Base-by-base conservation (phyloP, 2,113 vertebrate genomes). In the Odontophorus gujanensis region DNA sequence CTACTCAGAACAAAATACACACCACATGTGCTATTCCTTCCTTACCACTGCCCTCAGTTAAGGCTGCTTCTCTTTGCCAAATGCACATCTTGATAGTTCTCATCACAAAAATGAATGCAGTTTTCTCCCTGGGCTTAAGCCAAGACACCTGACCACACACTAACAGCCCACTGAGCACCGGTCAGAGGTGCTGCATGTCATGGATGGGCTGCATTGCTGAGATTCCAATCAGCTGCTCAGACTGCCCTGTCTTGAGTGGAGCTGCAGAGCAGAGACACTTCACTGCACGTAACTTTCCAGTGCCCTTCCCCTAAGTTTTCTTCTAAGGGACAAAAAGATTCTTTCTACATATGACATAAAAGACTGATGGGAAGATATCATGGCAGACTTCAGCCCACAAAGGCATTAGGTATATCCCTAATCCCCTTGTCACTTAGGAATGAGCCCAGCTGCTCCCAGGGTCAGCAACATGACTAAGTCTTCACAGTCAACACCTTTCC, bases 101-200 rank as follows among this genome's bases (percentile, higher is more conserved):
- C 7, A 18, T 10, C 51, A 48, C 30, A 93, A 55, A 92, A 84
- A 61, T 0, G 2, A 58, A 53, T 38, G 36, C 43, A 48, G 4
- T 22, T 25, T 87, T 89, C 50, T 13, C 38, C 26, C n/a, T 34
- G 30, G n/a, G 53, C 75, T 89, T 68, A 85, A 85, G 48, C 48
- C 69, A 78, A 71, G 61, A 53, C 42, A 62, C 32, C 17, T 15
- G 36, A 42, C 7, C 3, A 3, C 63, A 36, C 40, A 62, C 21
- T 61, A 13, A 51, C 3, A 58, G 7, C 42, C 55, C 58, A 59
- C 55, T 71, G 55, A 66, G 40, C 20, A 32, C 36, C n/a, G 14
- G 32, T 28, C 19, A 0, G 0, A 13, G 8, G 4, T 34, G 24
- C 47, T 71, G 45, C 1, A 0, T 34, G 32, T 11, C 38, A 59